phyloP scores from a whole-genome alignment of 1,140 invertebrate genomes.

The Calosoma granatense region DNA sequence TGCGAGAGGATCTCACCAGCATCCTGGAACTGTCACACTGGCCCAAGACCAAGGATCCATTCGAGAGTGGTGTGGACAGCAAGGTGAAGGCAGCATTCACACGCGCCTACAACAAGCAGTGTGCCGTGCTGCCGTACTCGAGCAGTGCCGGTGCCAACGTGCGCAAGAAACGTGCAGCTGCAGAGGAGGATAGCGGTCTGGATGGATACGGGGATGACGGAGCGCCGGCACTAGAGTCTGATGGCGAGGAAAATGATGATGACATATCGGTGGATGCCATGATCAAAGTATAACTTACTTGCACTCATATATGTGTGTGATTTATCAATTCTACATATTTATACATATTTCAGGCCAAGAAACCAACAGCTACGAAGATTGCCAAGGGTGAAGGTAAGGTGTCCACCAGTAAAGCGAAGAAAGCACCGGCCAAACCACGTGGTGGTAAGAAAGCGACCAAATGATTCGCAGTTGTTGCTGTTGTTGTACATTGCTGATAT shows the following conservation, averaged over 20 bases:
- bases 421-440: neutral
- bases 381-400: neutral
- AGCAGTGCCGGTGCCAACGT: conserved; percentile 41
- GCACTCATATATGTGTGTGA: too few species aligned
- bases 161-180: conserved; percentile 45
- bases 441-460: neutral
- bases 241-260: conserved; percentile 55
- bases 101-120: conserved; percentile 79
- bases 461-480: too few species aligned
- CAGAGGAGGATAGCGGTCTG: conserved; percentile 38
- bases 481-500: too few species aligned
- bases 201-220: conserved; percentile 26
- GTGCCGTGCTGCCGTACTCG: conserved; percentile 58
- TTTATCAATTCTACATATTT: conserved; percentile 6
- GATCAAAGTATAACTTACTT: conserved; percentile 54
- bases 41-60: conserved; percentile 65
- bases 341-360: conserved; percentile 19
- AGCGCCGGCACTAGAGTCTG: conserved; percentile 21
- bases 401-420: neutral
- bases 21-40: conserved; percentile 76
- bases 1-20: conserved; percentile 85
- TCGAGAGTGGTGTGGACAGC: conserved; percentile 62
- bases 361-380: conserved; percentile 14
- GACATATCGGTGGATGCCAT: conserved; percentile 62
- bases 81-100: conserved; percentile 89